A percentile compares a stretch with the other conserved stretches of the same genome.
Conservation (phyloP, 2,888 invertebrate species). For the Reticulitermes lucifugus region DNA sequence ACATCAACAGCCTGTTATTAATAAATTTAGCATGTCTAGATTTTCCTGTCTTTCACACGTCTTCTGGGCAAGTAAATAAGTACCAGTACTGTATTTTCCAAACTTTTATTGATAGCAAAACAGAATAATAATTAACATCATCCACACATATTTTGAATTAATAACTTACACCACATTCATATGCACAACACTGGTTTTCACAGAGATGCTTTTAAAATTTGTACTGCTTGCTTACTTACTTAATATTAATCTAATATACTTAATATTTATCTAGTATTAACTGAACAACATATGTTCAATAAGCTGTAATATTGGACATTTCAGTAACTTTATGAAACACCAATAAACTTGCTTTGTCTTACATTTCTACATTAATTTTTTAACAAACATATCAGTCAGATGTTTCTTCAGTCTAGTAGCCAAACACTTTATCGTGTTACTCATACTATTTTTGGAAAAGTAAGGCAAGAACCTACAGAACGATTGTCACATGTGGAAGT, state of each 20-base stretch:
- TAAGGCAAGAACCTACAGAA: too few species aligned
- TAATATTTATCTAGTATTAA: neutral
- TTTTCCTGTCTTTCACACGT: too few species aligned
- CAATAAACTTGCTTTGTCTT: neutral
- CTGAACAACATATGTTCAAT: neutral
- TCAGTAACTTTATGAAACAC: neutral
- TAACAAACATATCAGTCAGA: neutral
- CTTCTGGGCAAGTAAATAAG: neutral
- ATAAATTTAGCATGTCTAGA: too few species aligned
- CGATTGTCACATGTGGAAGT: too few species aligned
- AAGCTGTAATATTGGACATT: neutral
- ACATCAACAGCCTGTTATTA: too few species aligned
- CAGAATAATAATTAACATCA: neutral
- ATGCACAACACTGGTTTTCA: neutral
- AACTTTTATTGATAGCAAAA: slow-evolving; percentile 11
- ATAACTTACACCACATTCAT: neutral
- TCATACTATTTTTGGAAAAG: too few species aligned
- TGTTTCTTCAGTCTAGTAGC: neutral
- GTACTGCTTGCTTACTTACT: neutral
- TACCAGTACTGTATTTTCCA: neutral
- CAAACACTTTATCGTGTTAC: too few species aligned
- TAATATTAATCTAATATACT: neutral
- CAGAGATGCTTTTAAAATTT: slow-evolving; percentile 1
- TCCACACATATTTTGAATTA: slow-evolving; percentile 5
- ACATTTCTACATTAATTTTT: neutral